These are phyloP conservation scores for Leptopterna dolabrata DNA, from an alignment of 2,888 invertebrate genomes.

Conservation along the genomic window DNA sequence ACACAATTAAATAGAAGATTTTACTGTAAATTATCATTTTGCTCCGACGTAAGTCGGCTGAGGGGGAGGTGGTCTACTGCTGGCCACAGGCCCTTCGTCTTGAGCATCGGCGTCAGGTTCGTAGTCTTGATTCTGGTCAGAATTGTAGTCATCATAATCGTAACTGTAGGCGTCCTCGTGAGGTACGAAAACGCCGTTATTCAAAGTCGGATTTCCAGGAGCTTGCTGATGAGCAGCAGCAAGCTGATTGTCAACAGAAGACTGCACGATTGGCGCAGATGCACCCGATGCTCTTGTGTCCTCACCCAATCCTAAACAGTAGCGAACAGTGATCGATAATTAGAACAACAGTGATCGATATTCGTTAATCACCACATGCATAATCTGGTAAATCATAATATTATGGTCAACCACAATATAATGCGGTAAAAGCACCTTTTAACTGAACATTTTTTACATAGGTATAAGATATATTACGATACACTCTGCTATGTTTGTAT, in stretches of 20 bases:
- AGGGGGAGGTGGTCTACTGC: background rate
- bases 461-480: no score
- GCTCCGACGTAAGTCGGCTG: background rate
- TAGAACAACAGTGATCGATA: no score
- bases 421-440: no score
- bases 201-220: background rate
- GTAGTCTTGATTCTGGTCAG: background rate
- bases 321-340: no score
- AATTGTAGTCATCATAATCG: background rate
- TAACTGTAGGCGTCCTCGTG: background rate
- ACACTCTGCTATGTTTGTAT: no score
- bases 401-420: no score
- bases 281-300: background rate
- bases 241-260: background rate
- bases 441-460: no score
- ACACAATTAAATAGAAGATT: background rate
- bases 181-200: no score
- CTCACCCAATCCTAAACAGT: background rate
- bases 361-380: no score
- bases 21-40: background rate
- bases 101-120: background rate
- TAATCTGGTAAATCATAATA: no score
- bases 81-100: background rate
- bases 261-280: background rate
- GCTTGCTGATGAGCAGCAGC: background rate